Evolutionary conservation across 2,797 vertebrate species (phyloP).

Genomic region (Acipenser ruthenus): DNA sequence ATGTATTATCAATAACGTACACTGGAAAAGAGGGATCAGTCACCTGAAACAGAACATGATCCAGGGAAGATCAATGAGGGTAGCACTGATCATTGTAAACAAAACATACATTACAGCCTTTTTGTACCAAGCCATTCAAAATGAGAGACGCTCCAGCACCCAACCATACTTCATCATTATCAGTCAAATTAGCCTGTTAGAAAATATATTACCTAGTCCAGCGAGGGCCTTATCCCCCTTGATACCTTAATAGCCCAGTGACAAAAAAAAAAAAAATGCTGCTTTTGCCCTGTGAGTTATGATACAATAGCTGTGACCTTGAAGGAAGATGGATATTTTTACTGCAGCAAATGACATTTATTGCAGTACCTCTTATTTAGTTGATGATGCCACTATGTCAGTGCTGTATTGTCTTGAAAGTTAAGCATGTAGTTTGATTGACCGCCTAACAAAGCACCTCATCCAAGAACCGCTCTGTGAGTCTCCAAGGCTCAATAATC

Average conservation of each 20-base stretch:
- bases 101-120: conserved; percentile 26
- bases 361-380: conserved; percentile 23
- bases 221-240: conserved; percentile 12
- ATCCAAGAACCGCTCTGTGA: conserved; percentile 26
- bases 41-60: conserved; percentile 38
- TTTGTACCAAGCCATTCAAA: conserved; percentile 23
- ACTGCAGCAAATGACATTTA: conserved; percentile 27
- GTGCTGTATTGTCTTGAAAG: conserved; percentile 30
- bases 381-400: conserved; percentile 23
- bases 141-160: conserved; percentile 9
- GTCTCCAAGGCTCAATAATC: conserved; percentile 13
- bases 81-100: conserved; percentile 38
- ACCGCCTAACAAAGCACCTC: conserved; percentile 26
- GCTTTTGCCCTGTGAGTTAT: conserved; percentile 19
- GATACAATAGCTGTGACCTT: conserved; percentile 23
- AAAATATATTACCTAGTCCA: conserved; percentile 29
- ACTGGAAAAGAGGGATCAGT: conserved; percentile 36
- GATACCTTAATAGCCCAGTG: conserved; percentile 13
- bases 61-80: conserved; percentile 36
- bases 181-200: conserved; percentile 29
- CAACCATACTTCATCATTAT: conserved; percentile 21
- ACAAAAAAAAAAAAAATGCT: conserved; percentile 22
- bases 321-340: conserved; percentile 13
- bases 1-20: conserved; percentile 37
- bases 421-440: conserved; percentile 19